Percentiles rank a stretch among this genome's conserved stretches.
phyloP scores from a whole-genome alignment of 1,140 invertebrate genomes.

The Araneus ventricosus region DNA sequence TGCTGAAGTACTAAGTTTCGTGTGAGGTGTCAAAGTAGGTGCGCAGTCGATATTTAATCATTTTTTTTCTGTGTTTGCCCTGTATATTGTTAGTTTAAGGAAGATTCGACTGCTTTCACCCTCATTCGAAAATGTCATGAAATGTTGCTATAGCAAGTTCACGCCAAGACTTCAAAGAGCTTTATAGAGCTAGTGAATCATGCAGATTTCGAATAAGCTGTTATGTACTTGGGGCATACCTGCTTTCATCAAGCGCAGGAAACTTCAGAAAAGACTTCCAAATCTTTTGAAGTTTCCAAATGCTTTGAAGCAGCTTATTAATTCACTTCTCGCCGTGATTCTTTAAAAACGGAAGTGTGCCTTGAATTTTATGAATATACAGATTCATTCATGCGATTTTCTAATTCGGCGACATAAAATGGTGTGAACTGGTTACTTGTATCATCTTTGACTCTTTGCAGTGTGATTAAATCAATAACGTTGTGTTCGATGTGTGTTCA shows the following conservation, averaged over 20 bases:
- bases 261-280: neutral
- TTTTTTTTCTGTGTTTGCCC: neutral
- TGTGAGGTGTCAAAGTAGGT: no score
- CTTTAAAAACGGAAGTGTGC: neutral
- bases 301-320: neutral
- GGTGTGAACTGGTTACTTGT: neutral
- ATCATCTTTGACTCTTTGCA: neutral
- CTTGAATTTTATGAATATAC: neutral
- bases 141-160: neutral
- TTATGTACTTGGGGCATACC: neutral
- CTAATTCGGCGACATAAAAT: no score
- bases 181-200: neutral
- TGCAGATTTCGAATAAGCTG: neutral
- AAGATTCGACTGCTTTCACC: neutral
- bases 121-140: neutral
- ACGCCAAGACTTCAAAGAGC: neutral
- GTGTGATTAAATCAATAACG: neutral
- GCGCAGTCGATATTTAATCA: neutral
- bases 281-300: neutral
- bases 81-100: neutral
- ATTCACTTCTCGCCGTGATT: neutral
- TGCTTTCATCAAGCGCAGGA: neutral
- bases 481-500: no score
- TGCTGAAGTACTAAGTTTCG: no score
- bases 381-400: neutral